Evolutionary conservation across 2,113 vertebrate species (phyloP), one percentile per base, ranked within the genome.

Genomic region (Phylloscopus trochiloides): DNA sequence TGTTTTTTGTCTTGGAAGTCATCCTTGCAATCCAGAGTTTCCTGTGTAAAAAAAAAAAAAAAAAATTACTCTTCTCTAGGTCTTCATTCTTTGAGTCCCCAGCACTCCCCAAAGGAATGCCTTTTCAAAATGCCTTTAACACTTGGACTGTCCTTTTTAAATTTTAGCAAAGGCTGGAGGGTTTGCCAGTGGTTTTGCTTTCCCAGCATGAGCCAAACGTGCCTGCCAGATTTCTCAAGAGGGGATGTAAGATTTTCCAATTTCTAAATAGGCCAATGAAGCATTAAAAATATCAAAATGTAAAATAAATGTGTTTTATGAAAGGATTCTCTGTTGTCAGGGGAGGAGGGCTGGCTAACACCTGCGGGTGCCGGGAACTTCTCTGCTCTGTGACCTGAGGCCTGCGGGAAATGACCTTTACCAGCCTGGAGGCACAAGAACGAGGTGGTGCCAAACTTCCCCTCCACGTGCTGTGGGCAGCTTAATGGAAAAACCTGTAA

Each of bases 281-380:
- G 85, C 96, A 88, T 86, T 85, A 91, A 97, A 97, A 95, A 92
- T 86, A 95, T 94, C 18, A 29, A 97, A 97, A 91, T 67, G 91
- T 92, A 94, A 97, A 97, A 94, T 94, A 87, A 95, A 92, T 95
- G 54, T 21, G 36, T 95, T 98, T 96, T 92, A 95, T 97, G 96
- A 98, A 97, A 98, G 95, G 95, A 96, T 96, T 96, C 97, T 97
- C 92, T 97, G 96, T 98, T 97, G 95, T 88, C 87, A 94, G 61
- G 79, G 86, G 96, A 86, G 83, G 91, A 92, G 90, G 84, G 50
- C 95, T 97, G 91, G 94, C 91, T 95, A 94, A 92, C 94, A 88
- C 70, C 87, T 88, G 86, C 96, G 73, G 73, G 81, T 40, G 9
- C 50, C 1, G 3, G 92, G 95, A 96, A 85, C 94, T 68, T 95